These are phyloP conservation scores for Nyctibius bracteatus DNA, from an alignment of 2,113 vertebrate species.

Conservation along the genomic window DNA sequence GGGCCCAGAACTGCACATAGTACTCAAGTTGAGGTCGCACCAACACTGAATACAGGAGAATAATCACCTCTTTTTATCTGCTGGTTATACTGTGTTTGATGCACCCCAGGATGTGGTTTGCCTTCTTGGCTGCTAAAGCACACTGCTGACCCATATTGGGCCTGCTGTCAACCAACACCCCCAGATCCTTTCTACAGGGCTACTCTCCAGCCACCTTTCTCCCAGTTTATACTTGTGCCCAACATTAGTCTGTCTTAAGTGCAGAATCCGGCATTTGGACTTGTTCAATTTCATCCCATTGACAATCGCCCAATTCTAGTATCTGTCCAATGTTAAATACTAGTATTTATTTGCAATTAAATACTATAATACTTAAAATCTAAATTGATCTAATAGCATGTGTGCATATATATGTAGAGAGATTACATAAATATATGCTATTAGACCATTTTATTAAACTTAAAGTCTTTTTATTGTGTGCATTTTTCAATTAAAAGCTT, in stretches of 20 bases:
- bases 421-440: not conserved
- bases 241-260: rapidly evolving
- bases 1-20: too few relatives aligned
- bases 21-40: rapidly evolving
- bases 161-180: not conserved
- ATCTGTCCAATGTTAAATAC: not conserved
- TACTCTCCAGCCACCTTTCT: not conserved
- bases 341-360: not conserved
- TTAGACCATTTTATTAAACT: not conserved
- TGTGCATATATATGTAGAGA: not conserved
- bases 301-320: not conserved
- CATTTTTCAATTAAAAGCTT: not conserved
- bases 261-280: not conserved
- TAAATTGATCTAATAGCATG: not conserved
- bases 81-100: not conserved
- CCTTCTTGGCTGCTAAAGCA: not conserved
- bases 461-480: not conserved
- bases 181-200: not conserved
- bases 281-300: not conserved
- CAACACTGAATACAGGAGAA: rapidly evolving
- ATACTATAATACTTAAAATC: not conserved
- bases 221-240: rapidly evolving
- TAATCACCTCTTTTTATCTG: rapidly evolving
- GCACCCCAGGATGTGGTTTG: not conserved
- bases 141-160: not conserved